Conservation (phyloP, 2,797 vertebrate genomes). For the Glyptemys insculpta region DNA sequence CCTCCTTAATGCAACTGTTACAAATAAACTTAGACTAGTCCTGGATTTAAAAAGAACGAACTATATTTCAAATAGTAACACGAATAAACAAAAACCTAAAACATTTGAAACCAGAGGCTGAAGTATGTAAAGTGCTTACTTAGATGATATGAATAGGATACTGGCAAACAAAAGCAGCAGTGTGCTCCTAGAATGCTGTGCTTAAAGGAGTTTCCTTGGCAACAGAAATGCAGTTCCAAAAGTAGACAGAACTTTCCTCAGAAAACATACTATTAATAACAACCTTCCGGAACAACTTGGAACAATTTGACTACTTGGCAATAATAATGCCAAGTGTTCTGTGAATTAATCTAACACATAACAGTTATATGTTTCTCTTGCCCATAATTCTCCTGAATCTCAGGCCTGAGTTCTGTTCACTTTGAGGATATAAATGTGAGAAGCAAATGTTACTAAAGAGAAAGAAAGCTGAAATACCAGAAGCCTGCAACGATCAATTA, state of each 20-base stretch:
- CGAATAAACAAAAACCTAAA: slow-evolving; percentile 73
- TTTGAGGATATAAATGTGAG: slow-evolving; percentile 71
- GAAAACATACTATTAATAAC: slow-evolving; percentile 90
- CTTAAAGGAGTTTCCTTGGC: slow-evolving; percentile 88
- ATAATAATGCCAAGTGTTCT: slow-evolving; percentile 89
- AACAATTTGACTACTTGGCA: slow-evolving; percentile 90
- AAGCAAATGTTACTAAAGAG: slow-evolving; percentile 72
- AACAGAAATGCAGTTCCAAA: slow-evolving; percentile 90
- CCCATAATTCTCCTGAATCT: slow-evolving; percentile 77
- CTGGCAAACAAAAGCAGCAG: slow-evolving; percentile 87
- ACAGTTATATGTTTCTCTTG: slow-evolving; percentile 81
- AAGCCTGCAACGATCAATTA: slow-evolving; percentile 68
- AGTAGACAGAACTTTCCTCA: slow-evolving; percentile 90
- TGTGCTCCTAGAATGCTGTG: slow-evolving; percentile 87
- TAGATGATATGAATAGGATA: slow-evolving; percentile 86
- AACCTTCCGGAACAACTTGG: slow-evolving; percentile 89
- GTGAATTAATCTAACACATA: slow-evolving; percentile 86
- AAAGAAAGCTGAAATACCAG: slow-evolving; percentile 69
- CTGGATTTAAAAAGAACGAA: slow-evolving; percentile 38
- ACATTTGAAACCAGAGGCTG: slow-evolving; percentile 77
- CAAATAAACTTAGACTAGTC: slow-evolving; percentile 53
- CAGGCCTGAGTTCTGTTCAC: slow-evolving; percentile 66
- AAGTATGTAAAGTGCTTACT: slow-evolving; percentile 83
- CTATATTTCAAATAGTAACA: slow-evolving; percentile 68
- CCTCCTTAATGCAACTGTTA: slow-evolving; percentile 62